These are phyloP conservation scores for Adoxophyes honmai DNA, from an alignment of 1,140 invertebrate genomes.

Conservation along the genomic window DNA sequence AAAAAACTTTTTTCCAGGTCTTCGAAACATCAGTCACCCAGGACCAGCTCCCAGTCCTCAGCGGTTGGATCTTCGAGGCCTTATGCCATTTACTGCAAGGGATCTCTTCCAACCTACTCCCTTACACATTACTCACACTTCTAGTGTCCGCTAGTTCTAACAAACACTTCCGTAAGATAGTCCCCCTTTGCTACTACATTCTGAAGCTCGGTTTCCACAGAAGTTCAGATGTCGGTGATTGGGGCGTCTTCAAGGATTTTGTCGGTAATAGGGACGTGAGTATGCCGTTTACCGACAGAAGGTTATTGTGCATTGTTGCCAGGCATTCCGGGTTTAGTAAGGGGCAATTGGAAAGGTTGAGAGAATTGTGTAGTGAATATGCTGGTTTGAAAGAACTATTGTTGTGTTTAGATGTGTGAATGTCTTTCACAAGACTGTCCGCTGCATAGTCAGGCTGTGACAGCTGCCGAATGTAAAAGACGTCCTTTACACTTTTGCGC, in stretches of 20 bases:
- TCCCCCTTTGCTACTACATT: constrained; percentile 42
- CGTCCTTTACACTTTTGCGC: too few relatives aligned
- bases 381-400: constrained; percentile 52
- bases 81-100: constrained; percentile 59
- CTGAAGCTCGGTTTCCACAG: constrained; percentile 47
- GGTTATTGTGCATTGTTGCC: constrained; percentile 63
- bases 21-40: constrained; percentile 67
- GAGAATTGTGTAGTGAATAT: constrained; percentile 53
- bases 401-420: constrained; percentile 41
- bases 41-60: constrained; percentile 63
- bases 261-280: constrained; percentile 20
- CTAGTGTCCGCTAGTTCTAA: constrained; percentile 62
- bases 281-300: constrained; percentile 61
- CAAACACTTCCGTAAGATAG: constrained; percentile 41
- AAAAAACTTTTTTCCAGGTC: constrained; percentile 57
- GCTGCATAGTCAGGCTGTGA: too few relatives aligned
- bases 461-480: too few relatives aligned
- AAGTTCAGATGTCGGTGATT: constrained; percentile 23
- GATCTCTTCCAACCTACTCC: constrained; percentile 45
- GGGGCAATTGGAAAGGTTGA: constrained; percentile 59
- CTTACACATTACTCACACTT: constrained; percentile 54
- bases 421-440: too few relatives aligned
- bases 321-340: constrained; percentile 58
- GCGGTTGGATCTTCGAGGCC: constrained; percentile 73
- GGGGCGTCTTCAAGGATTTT: constrained; percentile 42